phyloP scores from a whole-genome alignment of 2,113 vertebrate species.

The Limnothrissa miodon region DNA sequence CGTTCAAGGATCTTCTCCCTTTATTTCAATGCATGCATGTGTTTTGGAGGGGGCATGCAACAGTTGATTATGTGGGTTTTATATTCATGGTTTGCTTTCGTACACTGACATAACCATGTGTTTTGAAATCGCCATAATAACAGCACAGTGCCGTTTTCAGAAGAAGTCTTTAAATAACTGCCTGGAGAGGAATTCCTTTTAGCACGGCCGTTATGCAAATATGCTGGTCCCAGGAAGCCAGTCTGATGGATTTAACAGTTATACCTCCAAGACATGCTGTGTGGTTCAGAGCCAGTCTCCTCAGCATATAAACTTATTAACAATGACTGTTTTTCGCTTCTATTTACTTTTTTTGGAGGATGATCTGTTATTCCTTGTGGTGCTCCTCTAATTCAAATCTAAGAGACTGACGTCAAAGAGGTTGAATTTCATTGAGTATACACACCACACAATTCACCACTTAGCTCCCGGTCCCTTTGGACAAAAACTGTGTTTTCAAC shows the following conservation, averaged over 20 bases:
- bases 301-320: not conserved
- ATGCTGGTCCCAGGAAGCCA: conserved; percentile 27
- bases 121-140: not conserved
- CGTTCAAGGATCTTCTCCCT: not conserved
- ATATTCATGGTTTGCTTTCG: not conserved
- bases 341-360: not conserved
- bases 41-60: not conserved
- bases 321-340: not conserved
- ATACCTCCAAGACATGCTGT: conserved; percentile 8
- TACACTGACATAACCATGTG: not conserved
- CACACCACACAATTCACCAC: not conserved
- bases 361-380: conserved; percentile 1
- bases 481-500: not conserved
- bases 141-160: not conserved
- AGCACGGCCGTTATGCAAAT: conserved; percentile 74
- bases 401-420: not conserved
- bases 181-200: not conserved
- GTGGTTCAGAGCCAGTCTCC: not conserved
- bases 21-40: not conserved
- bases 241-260: not conserved
- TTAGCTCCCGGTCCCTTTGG: not conserved
- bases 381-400: not conserved
- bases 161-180: not conserved
- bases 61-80: not conserved
- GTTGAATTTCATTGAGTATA: not conserved